These are phyloP conservation scores for Timema podura DNA, from an alignment of 2,888 invertebrate genomes.

Conservation along the genomic window DNA sequence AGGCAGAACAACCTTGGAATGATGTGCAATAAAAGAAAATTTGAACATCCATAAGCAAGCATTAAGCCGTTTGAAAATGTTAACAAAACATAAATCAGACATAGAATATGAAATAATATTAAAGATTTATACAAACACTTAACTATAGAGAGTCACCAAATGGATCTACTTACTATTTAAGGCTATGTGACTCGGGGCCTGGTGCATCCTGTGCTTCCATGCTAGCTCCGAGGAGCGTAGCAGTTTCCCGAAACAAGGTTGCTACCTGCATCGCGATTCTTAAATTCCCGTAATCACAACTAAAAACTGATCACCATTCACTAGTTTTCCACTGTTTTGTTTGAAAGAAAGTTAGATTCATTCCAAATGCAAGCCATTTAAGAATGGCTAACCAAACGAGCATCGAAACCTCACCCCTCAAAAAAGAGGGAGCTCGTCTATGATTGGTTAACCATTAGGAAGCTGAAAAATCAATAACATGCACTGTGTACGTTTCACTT, in stretches of 20 bases:
- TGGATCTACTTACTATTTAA: slow-evolving; percentile 39
- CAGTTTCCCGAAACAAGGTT: slow-evolving; percentile 63
- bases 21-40: no score
- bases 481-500: slow-evolving; percentile 44
- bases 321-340: slow-evolving; percentile 20
- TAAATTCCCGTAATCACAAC: slow-evolving; percentile 20
- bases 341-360: slow-evolving; percentile 10
- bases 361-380: slow-evolving; percentile 38
- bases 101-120: no score
- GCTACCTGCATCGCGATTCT: slow-evolving; percentile 58
- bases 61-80: no score
- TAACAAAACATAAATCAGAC: slow-evolving; percentile 3
- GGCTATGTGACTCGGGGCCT: slow-evolving; percentile 34
- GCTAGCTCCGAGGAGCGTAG: slow-evolving; percentile 60
- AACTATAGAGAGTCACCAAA: no score
- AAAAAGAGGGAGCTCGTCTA: slow-evolving; percentile 45
- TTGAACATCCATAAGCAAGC: no score
- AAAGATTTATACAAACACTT: no score
- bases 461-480: slow-evolving; percentile 63
- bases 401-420: slow-evolving; percentile 53
- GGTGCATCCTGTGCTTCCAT: slow-evolving; percentile 46
- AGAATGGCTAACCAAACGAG: slow-evolving; percentile 36
- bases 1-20: no score
- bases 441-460: slow-evolving; percentile 47
- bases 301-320: not conserved